Conservation (phyloP, 2,888 invertebrate species). For the Rotaria magnacalcarata region DNA sequence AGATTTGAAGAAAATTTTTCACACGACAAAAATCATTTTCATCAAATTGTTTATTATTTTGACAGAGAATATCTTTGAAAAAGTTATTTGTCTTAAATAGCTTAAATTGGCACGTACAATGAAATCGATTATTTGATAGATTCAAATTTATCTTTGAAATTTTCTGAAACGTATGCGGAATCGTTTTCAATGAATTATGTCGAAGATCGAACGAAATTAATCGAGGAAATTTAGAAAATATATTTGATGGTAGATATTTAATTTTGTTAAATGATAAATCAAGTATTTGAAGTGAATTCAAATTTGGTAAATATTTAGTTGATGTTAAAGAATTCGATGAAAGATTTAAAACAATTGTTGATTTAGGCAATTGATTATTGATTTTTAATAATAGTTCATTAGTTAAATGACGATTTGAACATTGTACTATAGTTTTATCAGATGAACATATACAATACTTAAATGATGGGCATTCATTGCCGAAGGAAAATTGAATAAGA, state of each 20-base stretch:
- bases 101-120: background rate
- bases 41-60: background rate
- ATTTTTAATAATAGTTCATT: background rate
- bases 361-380: background rate
- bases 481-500: background rate
- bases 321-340: conserved; percentile 26
- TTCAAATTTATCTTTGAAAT: background rate
- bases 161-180: background rate
- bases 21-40: background rate
- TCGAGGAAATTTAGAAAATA: background rate
- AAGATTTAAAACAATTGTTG: conserved; percentile 1
- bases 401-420: background rate
- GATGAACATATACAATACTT: background rate
- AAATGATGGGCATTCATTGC: background rate
- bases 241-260: background rate
- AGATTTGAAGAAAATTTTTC: background rate
- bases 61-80: background rate
- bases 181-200: background rate
- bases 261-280: conserved; percentile 31
- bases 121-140: background rate
- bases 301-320: background rate
- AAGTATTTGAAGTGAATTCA: background rate
- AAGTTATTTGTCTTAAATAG: background rate
- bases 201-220: background rate
- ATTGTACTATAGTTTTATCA: background rate